Evolutionary conservation across 2,113 vertebrate species (phyloP), one percentile per base, ranked within the genome.

Genomic region (Ophiodon elongatus): DNA sequence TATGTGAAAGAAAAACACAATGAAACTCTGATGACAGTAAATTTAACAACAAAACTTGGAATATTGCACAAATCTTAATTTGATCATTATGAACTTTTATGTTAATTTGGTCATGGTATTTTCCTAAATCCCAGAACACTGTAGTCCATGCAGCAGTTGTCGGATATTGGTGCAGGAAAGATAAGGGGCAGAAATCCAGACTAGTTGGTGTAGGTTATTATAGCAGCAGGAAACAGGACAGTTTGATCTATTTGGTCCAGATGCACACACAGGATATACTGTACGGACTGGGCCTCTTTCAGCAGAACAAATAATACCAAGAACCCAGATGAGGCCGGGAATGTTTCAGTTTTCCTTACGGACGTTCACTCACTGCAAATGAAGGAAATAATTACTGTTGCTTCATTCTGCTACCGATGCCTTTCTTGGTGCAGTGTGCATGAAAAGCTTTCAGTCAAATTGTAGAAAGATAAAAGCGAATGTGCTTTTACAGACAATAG

Each of bases 181-280:
- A 63, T 47, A 64, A 37, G 65, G 11, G 39, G n/a, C 57, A 1
- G 15, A 59, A 72, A 69, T 17, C 29, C 47, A 15, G 11, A 41
- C 21, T 17, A 25, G 21, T 41, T 15, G 64, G 41, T 68, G 7
- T 13, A 37, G 85, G 69, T 54, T 54, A 11, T 69, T 67, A 52
- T 25, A 64, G 78, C 31, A 66, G 83, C 78, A 87, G 78, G 80
- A 85, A 88, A 50, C 67, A 23, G 41, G 14, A 31, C 5, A 67
- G 39, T 39, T 8, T 23, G 27, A 68, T 71, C 63, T 81, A 66
- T 75, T 31, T 9, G 43, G 76, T 76, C 45, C 50, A 29, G 73
- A 39, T 59, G 70, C 43, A 77, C 80, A 68, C 56, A 76, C 87
- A 86, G 80, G 80, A 90, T 80, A 64, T 37, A 62, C 64, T 33